Conservation (phyloP, 2,888 invertebrate species). For the Dusona sp. region DNA sequence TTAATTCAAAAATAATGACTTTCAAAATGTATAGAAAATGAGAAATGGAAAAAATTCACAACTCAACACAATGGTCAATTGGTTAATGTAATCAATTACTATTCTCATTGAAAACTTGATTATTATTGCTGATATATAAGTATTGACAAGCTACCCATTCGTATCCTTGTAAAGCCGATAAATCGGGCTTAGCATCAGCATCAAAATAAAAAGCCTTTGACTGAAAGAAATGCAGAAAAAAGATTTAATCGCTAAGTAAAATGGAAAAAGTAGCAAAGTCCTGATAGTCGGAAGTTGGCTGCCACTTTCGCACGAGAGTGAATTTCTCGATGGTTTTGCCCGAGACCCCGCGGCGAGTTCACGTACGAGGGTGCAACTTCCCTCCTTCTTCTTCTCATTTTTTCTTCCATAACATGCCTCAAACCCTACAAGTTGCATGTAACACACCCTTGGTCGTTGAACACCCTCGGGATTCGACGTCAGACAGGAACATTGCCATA, state of each 20-base stretch:
- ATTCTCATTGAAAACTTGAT: not conserved
- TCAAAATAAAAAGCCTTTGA: not conserved
- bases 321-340: conserved; percentile 60
- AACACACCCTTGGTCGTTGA: conserved; percentile 57
- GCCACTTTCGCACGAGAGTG: conserved; percentile 47
- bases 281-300: conserved; percentile 47
- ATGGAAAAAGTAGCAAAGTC: conserved; percentile 6
- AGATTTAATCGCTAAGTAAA: not conserved
- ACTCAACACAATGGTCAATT: not conserved
- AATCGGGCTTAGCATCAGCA: not conserved
- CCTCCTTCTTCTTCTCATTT: not conserved
- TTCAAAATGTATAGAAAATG: not conserved
- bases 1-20: too few relatives aligned
- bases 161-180: not conserved
- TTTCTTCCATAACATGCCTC: conserved; percentile 17
- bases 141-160: too few relatives aligned
- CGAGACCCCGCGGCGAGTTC: conserved; percentile 58
- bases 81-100: not conserved
- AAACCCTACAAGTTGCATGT: conserved; percentile 48
- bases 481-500: conserved; percentile 76
- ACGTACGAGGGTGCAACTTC: conserved; percentile 50
- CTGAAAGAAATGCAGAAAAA: conserved; percentile 17
- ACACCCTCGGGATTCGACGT: conserved; percentile 76
- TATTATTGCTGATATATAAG: not conserved
- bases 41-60: not conserved